phyloP scores from a whole-genome alignment of 2,113 vertebrate genomes.

The Hemichromis elongatus region DNA sequence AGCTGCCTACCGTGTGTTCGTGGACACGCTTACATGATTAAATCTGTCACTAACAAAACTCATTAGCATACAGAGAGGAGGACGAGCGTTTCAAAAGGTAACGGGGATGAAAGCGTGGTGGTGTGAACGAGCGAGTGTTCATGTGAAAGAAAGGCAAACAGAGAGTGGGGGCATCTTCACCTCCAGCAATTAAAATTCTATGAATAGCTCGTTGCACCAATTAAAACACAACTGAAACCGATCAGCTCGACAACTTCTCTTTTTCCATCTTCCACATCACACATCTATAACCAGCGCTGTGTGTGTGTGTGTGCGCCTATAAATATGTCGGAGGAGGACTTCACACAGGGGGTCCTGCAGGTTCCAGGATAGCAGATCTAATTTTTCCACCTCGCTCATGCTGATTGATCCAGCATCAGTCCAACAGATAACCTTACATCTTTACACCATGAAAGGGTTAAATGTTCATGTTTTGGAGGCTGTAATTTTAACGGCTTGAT shows the following conservation, averaged over 20 bases:
- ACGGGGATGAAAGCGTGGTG: neutral
- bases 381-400: neutral
- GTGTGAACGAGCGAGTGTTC: neutral
- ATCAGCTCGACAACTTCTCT: neutral
- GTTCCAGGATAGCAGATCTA: neutral
- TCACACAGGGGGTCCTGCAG: neutral
- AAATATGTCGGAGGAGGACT: neutral
- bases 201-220: constrained; percentile 12
- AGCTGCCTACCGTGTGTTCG: neutral
- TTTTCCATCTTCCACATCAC: neutral
- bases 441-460: neutral
- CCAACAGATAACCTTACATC: neutral
- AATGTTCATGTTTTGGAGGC: neutral
- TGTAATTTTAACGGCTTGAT: neutral
- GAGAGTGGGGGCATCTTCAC: neutral
- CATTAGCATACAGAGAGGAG: neutral
- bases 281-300: neutral
- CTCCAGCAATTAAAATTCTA: neutral
- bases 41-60: neutral
- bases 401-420: neutral
- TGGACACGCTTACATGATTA: neutral
- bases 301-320: neutral
- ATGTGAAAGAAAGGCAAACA: neutral
- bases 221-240: neutral
- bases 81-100: neutral